Evolutionary conservation across 2,888 invertebrate species (phyloP).

Genomic region (Apoda limacodes): DNA sequence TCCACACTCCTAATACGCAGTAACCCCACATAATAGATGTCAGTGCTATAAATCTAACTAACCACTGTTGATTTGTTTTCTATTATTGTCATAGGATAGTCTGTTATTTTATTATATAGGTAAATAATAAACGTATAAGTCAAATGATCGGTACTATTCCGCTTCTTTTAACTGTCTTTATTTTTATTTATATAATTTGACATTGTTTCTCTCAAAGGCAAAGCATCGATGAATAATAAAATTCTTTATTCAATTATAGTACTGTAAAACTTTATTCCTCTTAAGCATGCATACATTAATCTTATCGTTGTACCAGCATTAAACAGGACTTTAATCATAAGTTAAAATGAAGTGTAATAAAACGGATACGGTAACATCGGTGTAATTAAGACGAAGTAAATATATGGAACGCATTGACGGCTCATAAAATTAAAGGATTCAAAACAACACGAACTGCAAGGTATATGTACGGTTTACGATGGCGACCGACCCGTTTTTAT

Average conservation of each 20-base stretch:
- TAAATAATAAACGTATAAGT: too few relatives aligned
- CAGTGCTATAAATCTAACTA: too few relatives aligned
- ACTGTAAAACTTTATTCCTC: constrained; percentile 10
- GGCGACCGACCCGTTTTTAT: constrained; percentile 60
- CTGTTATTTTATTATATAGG: too few relatives aligned
- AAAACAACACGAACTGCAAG: constrained; percentile 61
- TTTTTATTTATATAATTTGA: too few relatives aligned
- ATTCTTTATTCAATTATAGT: constrained; percentile 6
- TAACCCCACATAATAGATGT: too few relatives aligned
- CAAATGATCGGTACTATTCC: too few relatives aligned
- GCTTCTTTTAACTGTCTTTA: too few relatives aligned
- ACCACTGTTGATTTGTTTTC: too few relatives aligned
- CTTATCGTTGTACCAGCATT: constrained; percentile 8
- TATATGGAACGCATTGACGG: constrained; percentile 63
- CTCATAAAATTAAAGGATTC: constrained; percentile 62
- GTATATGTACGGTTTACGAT: constrained; percentile 46
- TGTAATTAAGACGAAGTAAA: constrained; percentile 64
- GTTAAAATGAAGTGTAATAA: constrained; percentile 53
- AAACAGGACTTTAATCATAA: constrained; percentile 36
- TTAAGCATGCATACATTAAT: constrained; percentile 5
- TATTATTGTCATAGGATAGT: too few relatives aligned
- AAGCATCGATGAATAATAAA: too few relatives aligned
- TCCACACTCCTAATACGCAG: too few relatives aligned
- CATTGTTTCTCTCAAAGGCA: too few relatives aligned
- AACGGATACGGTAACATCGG: constrained; percentile 45